Conservation (phyloP, 2,888 invertebrate species). For the Keiferia lycopersicella region DNA sequence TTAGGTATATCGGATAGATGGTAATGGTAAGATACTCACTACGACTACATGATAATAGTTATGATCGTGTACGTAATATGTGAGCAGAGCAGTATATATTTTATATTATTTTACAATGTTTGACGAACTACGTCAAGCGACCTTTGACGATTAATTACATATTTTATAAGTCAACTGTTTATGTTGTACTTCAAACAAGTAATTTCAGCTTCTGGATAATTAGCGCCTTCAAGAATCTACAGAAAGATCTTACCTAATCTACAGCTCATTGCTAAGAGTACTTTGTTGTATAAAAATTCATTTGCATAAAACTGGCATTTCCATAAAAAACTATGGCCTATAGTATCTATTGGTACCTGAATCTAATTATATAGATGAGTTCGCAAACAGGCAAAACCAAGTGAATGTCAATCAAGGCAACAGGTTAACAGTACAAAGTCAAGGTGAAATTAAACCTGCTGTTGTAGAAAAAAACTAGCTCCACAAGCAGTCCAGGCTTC, state of each 20-base stretch:
- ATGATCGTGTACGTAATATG: conserved; percentile 1
- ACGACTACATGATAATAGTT: conserved; percentile 32
- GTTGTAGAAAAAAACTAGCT: conserved; percentile 81
- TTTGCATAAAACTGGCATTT: not conserved
- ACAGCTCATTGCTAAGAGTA: no score
- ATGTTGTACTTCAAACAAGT: no score
- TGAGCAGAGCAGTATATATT: not conserved
- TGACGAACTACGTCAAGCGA: conserved; percentile 41
- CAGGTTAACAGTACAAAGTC: conserved; percentile 29
- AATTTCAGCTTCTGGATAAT: conserved; percentile 10
- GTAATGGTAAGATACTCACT: conserved; percentile 50
- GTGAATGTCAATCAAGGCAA: conserved; percentile 23
- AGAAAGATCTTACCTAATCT: no score
- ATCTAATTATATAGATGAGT: not conserved
- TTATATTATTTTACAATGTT: conserved; percentile 35
- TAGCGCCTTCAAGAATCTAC: not conserved
- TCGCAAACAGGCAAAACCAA: not conserved
- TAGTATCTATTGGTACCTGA: not conserved
- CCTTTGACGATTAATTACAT: conserved; percentile 29
- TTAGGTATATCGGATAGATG: conserved; percentile 52
- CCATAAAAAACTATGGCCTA: not conserved
- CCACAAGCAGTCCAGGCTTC: conserved; percentile 52
- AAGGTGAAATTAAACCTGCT: conserved; percentile 46
- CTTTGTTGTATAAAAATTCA: no score
- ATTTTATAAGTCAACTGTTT: no score